Conservation (phyloP, 2,797 vertebrate species). For the Syncerus caffer region DNA sequence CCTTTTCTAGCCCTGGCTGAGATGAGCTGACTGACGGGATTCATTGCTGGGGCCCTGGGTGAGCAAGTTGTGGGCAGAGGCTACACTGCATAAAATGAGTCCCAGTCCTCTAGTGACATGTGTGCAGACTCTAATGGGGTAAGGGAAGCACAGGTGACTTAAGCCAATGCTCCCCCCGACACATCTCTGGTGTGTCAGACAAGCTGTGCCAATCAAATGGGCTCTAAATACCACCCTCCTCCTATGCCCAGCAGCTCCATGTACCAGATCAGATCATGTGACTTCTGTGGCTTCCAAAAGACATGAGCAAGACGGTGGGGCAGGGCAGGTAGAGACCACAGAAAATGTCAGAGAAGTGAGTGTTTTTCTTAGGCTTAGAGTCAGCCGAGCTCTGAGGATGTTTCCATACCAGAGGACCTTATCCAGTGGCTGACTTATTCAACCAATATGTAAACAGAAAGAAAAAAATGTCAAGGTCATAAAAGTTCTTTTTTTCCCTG, state of each 20-base stretch:
- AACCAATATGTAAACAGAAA: background rate
- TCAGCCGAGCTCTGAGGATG: background rate
- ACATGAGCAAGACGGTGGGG: background rate
- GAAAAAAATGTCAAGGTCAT: background rate
- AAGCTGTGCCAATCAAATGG: background rate
- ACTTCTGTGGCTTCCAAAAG: background rate
- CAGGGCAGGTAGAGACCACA: background rate
- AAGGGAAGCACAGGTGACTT: background rate
- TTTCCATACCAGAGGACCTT: background rate
- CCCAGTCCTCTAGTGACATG: background rate
- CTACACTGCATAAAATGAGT: accelerated
- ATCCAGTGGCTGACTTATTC: background rate
- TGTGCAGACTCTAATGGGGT: background rate
- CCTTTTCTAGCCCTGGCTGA: background rate
- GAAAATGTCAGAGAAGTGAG: background rate
- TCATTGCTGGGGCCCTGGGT: background rate
- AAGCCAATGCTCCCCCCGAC: background rate
- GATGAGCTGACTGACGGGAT: background rate
- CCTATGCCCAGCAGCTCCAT: background rate
- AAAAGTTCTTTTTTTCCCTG: background rate
- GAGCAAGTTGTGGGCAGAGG: background rate
- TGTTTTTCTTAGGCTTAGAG: background rate
- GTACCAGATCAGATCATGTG: background rate
- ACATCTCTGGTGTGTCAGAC: background rate
- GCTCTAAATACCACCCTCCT: background rate